Conservation (phyloP, 1,140 invertebrate genomes). For the Drosophila teissieri region DNA sequence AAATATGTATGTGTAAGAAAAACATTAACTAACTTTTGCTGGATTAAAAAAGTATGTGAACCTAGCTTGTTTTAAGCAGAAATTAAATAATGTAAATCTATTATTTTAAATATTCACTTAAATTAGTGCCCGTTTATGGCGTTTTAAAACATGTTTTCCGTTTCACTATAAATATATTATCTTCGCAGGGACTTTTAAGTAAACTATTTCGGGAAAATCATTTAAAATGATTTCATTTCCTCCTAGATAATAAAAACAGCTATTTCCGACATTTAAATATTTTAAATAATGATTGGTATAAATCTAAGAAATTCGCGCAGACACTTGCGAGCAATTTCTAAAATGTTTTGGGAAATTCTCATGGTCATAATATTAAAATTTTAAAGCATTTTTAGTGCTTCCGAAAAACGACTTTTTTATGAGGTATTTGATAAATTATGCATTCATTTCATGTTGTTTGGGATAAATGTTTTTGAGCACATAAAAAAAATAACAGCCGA, state of each 20-base stretch:
- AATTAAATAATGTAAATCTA: too few relatives aligned
- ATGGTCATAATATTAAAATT: neutral
- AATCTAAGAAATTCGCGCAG: neutral
- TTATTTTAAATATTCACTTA: too few relatives aligned
- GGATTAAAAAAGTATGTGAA: neutral
- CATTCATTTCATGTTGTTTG: slow-evolving; percentile 6
- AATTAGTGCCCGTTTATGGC: too few relatives aligned
- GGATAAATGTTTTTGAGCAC: slow-evolving; percentile 20
- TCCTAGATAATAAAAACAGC: neutral
- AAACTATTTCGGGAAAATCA: too few relatives aligned
- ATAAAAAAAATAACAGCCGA: slow-evolving; percentile 26
- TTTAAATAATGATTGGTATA: neutral
- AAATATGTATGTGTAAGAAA: neutral
- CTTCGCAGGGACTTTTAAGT: neutral
- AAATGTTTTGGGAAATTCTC: slow-evolving; percentile 3
- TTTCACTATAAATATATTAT: too few relatives aligned
- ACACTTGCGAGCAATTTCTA: neutral
- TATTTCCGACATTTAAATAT: neutral
- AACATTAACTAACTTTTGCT: too few relatives aligned
- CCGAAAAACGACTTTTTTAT: slow-evolving; percentile 4
- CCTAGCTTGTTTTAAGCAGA: neutral
- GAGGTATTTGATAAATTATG: slow-evolving; percentile 1
- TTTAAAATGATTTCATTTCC: too few relatives aligned
- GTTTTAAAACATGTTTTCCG: too few relatives aligned
- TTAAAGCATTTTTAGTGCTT: neutral